These are phyloP conservation scores for Epizoanthus rinbou DNA, from an alignment of 92 coral and sea anemone species.

Conservation along the genomic window DNA sequence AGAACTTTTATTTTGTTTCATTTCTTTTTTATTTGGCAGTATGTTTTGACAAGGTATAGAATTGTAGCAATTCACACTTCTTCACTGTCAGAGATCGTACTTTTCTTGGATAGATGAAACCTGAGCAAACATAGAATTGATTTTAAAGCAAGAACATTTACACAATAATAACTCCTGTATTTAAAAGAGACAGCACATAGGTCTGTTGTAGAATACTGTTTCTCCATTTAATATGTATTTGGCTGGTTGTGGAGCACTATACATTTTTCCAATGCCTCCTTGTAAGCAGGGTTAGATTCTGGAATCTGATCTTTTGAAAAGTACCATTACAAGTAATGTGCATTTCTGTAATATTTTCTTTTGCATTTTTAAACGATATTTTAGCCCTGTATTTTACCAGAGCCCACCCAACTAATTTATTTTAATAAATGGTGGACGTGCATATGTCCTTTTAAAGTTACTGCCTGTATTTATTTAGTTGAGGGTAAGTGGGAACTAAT, in stretches of 20 bases:
- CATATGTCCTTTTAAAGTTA: slow-evolving; percentile 8
- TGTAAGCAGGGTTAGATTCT: slow-evolving; percentile 3
- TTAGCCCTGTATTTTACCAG: slow-evolving; percentile 60
- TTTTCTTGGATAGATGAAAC: too few species aligned
- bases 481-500: background rate
- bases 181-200: too few species aligned
- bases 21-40: too few species aligned
- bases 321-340: slow-evolving; percentile 7
- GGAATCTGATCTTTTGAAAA: slow-evolving; percentile 11
- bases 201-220: too few species aligned
- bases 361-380: slow-evolving; percentile 31
- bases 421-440: slow-evolving; percentile 35
- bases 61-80: background rate
- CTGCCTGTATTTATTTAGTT: background rate
- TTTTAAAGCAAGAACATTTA: too few species aligned
- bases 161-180: too few species aligned
- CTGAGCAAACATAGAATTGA: too few species aligned
- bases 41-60: background rate
- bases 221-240: too few species aligned
- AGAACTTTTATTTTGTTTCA: background rate
- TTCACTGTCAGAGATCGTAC: background rate
- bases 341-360: slow-evolving; percentile 14
- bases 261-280: background rate
- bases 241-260: too few species aligned
- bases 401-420: slow-evolving; percentile 66